phyloP scores from a whole-genome alignment of 2,888 invertebrate species.

The Dichetophora obliterata region DNA sequence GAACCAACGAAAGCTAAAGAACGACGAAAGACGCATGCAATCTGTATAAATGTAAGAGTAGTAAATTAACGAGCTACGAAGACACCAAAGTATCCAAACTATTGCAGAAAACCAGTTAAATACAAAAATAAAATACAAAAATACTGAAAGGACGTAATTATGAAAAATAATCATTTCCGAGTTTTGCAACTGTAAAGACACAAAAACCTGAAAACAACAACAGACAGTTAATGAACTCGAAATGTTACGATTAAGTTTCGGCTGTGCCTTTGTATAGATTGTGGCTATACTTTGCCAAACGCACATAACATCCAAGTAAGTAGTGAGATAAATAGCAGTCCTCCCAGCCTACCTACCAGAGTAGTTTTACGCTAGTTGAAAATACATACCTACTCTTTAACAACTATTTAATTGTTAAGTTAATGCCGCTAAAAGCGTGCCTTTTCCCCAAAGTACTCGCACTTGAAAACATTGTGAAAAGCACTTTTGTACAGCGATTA shows the following conservation, averaged over 20 bases:
- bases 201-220: neutral
- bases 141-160: slow-evolving; percentile 32
- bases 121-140: neutral
- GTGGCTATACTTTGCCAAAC: neutral
- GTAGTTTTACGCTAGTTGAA: too few species aligned
- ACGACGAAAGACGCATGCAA: slow-evolving; percentile 1
- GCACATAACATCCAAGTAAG: neutral
- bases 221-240: neutral
- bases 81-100: neutral
- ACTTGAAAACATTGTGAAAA: neutral
- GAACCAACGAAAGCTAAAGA: neutral
- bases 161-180: slow-evolving; percentile 32
- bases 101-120: neutral
- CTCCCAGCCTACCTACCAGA: neutral
- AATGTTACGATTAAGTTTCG: neutral
- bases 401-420: neutral
- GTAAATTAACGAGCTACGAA: slow-evolving; percentile 12
- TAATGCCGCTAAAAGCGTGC: neutral
- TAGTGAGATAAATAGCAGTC: neutral
- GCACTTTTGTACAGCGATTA: neutral
- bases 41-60: neutral
- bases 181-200: neutral
- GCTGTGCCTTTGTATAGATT: neutral
- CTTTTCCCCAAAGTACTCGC: too few species aligned
- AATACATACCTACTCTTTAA: too few species aligned